Evolutionary conservation across 2,113 vertebrate species (phyloP), one percentile per base, ranked within the genome.

Genomic region (Cheirogaleus medius): DNA sequence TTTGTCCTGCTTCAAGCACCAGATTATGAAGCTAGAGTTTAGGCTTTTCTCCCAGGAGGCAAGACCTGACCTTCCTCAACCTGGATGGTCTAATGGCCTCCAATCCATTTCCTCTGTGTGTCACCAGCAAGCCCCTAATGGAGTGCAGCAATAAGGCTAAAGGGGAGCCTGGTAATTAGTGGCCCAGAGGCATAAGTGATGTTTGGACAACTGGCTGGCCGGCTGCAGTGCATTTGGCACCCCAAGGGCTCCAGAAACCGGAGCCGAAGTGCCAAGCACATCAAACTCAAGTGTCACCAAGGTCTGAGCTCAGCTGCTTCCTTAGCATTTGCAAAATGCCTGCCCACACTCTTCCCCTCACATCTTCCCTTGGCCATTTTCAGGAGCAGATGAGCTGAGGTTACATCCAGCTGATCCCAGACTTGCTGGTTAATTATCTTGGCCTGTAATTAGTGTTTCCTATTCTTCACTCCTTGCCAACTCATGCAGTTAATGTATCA

Each of bases 371-470:
- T 80, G 96, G 88, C 89, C 78, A 87, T 94, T 97, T 96, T 66
- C 96, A 95, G 81, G 64, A 96, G 78, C 96, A 93, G 92, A 98
- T 96, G 97, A 97, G 83, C 73, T 49, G 71, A 94, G 92, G 94
- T 97, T 85, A 91, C 21, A 20, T 66, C 87, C 94, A 97, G 96
- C 98, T 96, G 97, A 97, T 97, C 96, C 96, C 86, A 88, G 92
- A 68, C 69, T 77, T 77, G 66, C 95, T 94, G 89, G 86, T 73
- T 97, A 97, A 98, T 98, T 96, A 97, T 86, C 47, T 60, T 97
- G 94, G 94, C 94, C 83, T 87, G 92, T 96, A 90, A 97, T 94
- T 96, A 97, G 89, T 78, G 29, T 80, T 97, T 97, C 39, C 71
- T 95, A 91, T 90, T 78, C 56, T 84, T 96, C 4, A 7, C 4